Conservation (phyloP, 2,888 invertebrate genomes). For the Andrena haemorrhoa region DNA sequence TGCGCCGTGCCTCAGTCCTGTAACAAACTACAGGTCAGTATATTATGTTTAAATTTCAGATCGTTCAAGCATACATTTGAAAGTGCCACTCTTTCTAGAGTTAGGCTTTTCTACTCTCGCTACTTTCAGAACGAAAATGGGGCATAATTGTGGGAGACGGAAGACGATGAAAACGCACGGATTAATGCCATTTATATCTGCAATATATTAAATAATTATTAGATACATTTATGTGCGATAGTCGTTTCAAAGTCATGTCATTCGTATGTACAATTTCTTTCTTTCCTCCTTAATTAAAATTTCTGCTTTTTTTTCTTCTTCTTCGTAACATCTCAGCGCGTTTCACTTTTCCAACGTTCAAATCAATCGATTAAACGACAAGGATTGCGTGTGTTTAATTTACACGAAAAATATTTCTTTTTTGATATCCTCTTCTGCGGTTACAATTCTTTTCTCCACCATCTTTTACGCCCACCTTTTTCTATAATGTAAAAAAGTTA, state of each 20-base stretch:
- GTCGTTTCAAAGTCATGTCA: conserved; percentile 76
- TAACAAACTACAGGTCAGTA: background rate
- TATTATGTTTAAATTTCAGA: too few relatives aligned
- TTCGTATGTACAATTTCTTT: conserved; percentile 79
- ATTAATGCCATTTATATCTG: conserved; percentile 77
- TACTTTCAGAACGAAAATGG: background rate
- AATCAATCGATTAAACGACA: conserved; percentile 52
- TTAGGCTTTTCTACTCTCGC: too few relatives aligned
- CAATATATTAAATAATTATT: conserved; percentile 84
- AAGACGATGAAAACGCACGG: conserved; percentile 18
- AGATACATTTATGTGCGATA: conserved; percentile 81
- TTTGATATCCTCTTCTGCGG: conserved; percentile 26
- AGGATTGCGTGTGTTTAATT: conserved; percentile 49
- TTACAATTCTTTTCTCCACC: conserved; percentile 4
- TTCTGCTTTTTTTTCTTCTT: conserved; percentile 33
- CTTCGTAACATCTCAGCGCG: conserved; percentile 55
- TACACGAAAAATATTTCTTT: conserved; percentile 49
- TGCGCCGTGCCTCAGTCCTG: background rate
- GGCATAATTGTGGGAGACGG: background rate
- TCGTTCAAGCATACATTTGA: too few relatives aligned
- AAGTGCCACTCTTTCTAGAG: too few relatives aligned
- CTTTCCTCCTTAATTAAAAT: conserved; percentile 42
- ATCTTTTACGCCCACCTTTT: conserved; percentile 12
- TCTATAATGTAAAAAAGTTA: conserved; percentile 41
- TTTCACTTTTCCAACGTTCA: conserved; percentile 30